Evolutionary conservation across 2,888 invertebrate species (phyloP).

Genomic region (Parascotia fuliginaria): DNA sequence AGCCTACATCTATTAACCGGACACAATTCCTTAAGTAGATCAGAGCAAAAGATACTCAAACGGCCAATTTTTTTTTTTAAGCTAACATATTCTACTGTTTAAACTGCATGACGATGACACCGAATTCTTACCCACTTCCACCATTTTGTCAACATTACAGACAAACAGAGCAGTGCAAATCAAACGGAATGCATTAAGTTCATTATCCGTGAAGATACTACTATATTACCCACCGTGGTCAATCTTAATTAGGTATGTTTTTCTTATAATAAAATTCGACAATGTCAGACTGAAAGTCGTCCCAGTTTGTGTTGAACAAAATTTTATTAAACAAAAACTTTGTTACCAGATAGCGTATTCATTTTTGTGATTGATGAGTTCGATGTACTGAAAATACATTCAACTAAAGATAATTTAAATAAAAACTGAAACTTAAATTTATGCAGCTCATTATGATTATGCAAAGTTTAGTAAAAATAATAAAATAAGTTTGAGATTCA

Average conservation of each 20-base stretch:
- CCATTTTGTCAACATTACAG: constrained; percentile 2
- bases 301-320: constrained; percentile 30
- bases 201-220: constrained; percentile 3
- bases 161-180: constrained; percentile 5
- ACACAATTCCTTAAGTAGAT: no score
- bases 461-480: no score
- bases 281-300: constrained; percentile 21
- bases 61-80: no score
- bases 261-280: constrained; percentile 32
- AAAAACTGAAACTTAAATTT: no score
- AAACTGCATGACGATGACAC: neutral
- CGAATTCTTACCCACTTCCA: no score
- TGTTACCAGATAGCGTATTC: constrained; percentile 21
- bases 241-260: constrained; percentile 27
- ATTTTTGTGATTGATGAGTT: constrained; percentile 45
- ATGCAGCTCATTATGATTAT: no score
- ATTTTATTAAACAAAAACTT: constrained; percentile 38
- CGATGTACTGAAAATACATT: constrained; percentile 26
- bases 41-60: no score
- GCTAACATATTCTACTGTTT: no score
- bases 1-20: no score
- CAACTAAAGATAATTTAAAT: no score
- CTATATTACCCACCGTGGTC: constrained; percentile 6
- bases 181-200: constrained; percentile 6
- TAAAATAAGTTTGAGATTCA: no score